Evolutionary conservation across 2,888 invertebrate genomes (phyloP), one percentile per base, ranked within the genome.

Genomic region (Tenthredo notha): DNA sequence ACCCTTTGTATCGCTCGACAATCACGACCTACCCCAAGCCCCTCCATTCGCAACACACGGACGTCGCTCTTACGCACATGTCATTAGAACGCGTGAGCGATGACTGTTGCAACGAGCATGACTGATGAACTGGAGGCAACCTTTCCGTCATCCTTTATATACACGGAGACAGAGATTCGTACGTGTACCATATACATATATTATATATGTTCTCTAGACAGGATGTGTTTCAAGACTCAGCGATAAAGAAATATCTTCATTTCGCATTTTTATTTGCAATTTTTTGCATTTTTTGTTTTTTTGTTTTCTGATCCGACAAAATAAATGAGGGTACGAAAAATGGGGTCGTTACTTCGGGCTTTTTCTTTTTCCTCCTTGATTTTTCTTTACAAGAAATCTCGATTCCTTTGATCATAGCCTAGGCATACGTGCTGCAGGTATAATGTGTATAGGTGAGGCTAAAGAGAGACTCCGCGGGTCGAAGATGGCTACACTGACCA

Each of bases 1-100:
- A 92, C 90, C 92, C 92, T 93, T 93, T 93, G 93, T 93, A 93
- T 93, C 91, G 91, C 89, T 90, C 90, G 92, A 92, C 93, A 93
- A 93, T 93, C 93, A 93, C 92, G 93, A 93, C 92, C 93, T 93
- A 93, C 92, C 93, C 93, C 90, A 93, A 88, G 87, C 67, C 37
- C 67, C 40, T 37, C n/a, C 40, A 21, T 40, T 21, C n/a, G 12
- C 47, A 86, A 87, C 88, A 82, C 85, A 83, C 75, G 74, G 82
- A 84, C 84, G 78, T 85, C 84, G 74, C 85, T 83, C 83, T 78
- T 58, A 67, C 61, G 84, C 80, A 78, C 74, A 74, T 84, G 86
- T 65, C 70, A 78, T 65, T 75, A 58, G 47, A 67, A 83, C 90
- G 90, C 88, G 87, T 89, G 87, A 90, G 87, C 90, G 89, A 91